These are phyloP conservation scores for Meganola albula DNA, from an alignment of 2,888 invertebrate genomes.

Conservation along the genomic window DNA sequence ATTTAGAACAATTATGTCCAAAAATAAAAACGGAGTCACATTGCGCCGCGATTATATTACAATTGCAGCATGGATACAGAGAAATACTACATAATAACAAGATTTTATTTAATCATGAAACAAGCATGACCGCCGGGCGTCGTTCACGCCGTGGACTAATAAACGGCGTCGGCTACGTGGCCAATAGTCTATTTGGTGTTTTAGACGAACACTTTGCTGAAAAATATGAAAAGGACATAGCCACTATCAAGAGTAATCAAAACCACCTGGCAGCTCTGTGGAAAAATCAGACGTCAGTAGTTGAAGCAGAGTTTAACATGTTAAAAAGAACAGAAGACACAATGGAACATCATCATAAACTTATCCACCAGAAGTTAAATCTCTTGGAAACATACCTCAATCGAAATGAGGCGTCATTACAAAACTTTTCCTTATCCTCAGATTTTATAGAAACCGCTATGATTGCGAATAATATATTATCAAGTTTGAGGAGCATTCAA, in stretches of 20 bases:
- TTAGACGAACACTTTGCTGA: neutral
- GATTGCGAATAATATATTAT: slow-evolving; percentile 10
- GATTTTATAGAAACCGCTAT: slow-evolving; percentile 10
- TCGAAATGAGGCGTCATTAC: neutral
- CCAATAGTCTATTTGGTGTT: slow-evolving; percentile 7
- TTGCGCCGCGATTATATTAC: slow-evolving; percentile 1
- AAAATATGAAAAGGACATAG: neutral
- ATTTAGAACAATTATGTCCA: neutral
- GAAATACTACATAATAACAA: slow-evolving; percentile 16
- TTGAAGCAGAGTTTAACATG: slow-evolving; percentile 21
- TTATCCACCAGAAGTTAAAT: slow-evolving; percentile 8
- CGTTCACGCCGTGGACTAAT: slow-evolving; percentile 4
- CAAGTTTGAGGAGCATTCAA: slow-evolving; percentile 13
- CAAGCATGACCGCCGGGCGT: slow-evolving; percentile 7
- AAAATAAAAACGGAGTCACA: neutral
- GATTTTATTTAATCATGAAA: slow-evolving; percentile 11
- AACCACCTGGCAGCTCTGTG: neutral
- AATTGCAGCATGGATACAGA: slow-evolving; percentile 2
- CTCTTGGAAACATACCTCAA: neutral
- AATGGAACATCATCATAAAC: slow-evolving; percentile 14
- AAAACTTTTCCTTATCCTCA: neutral
- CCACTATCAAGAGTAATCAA: neutral
- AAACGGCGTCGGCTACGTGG: slow-evolving; percentile 11
- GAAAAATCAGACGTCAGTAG: slow-evolving; percentile 16
- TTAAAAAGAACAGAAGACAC: slow-evolving; percentile 11